Percentiles rank a stretch among this genome's conserved stretches.
Evolutionary conservation across 2,888 invertebrate genomes (phyloP).

Genomic region (Caenorhabditis afra): DNA sequence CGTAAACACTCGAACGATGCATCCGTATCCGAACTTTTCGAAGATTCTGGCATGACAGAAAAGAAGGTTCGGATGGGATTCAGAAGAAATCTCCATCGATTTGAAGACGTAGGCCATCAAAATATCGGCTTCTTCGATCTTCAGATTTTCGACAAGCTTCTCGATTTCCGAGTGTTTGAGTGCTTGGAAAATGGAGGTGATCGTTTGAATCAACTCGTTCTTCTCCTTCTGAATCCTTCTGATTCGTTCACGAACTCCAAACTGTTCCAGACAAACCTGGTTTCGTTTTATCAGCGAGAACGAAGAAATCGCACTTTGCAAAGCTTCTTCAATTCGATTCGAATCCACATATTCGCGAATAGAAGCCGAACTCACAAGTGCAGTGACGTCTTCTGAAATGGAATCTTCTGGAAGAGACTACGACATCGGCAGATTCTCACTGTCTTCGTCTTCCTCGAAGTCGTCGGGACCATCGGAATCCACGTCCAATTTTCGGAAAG

Average conservation of each 20-base stretch:
- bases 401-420: constrained; percentile 35
- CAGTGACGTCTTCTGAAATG: constrained; percentile 34
- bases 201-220: constrained; percentile 63
- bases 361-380: too few species aligned
- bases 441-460: neutral
- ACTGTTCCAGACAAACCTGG: constrained; percentile 58
- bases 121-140: constrained; percentile 71
- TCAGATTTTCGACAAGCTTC: constrained; percentile 59
- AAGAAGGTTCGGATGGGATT: constrained; percentile 66
- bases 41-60: constrained; percentile 75
- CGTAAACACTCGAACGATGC: constrained; percentile 73
- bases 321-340: constrained; percentile 70
- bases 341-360: constrained; percentile 51
- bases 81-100: constrained; percentile 73
- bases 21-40: constrained; percentile 71
- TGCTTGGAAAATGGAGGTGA: constrained; percentile 68
- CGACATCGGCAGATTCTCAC: neutral
- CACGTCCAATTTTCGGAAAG: neutral
- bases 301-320: constrained; percentile 68
- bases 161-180: constrained; percentile 74
- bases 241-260: neutral
- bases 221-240: constrained; percentile 55
- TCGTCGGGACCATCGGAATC: neutral
- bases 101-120: constrained; percentile 78
- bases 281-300: constrained; percentile 69